Evolutionary conservation across 1,140 invertebrate genomes (phyloP), one percentile per base, ranked within the genome.

Genomic region (Hypothenemus hampei): DNA sequence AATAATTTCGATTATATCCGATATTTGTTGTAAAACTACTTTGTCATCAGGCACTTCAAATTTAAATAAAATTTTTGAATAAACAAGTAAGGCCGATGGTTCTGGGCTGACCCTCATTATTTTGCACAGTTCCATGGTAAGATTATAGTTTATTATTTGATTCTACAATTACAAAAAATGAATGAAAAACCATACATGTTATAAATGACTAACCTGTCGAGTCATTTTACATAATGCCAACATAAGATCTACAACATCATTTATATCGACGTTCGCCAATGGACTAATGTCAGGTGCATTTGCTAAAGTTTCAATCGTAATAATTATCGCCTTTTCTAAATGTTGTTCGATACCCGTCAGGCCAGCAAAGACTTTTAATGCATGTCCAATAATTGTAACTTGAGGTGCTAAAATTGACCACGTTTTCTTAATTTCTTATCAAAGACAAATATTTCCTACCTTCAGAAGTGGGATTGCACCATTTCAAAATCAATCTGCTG

Each of bases 191-290:
- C 31, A n/a, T 33, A 10, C 1, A 20, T 6, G 11, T 16, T 7
- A 22, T 18, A 4, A 5, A 39, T 20, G 31, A 50, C 48, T 50
- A 41, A 62, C 62, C 44, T 57, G 35, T 20, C 41, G 15, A 8
- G 57, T 56, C 20, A 52, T 26, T 40, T 58, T 41, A 47, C 58
- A 64, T 29, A 64, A 24, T n/a, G 62, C 58, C 19, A 62, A 16
- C 51, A 64, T 52, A 46, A 64, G 62, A 37, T 60, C 62, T 8
- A 40, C 47, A 19, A 62, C 58, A 22, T 58, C 55, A 21, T 60
- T 54, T 11, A 62, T 40, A 24, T 62, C 46, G n/a, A 62, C 45
- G 10, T 55, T 52, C 5, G 35, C 39, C 4, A 61, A 37, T 4
- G 59, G 59, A 20, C 59, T 62, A 11, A 10, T 52, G 31, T 43